Percentiles rank a stretch among this genome's conserved stretches.
Conservation (phyloP, 2,888 invertebrate genomes). For the Hermaeophaga mercurialis region DNA sequence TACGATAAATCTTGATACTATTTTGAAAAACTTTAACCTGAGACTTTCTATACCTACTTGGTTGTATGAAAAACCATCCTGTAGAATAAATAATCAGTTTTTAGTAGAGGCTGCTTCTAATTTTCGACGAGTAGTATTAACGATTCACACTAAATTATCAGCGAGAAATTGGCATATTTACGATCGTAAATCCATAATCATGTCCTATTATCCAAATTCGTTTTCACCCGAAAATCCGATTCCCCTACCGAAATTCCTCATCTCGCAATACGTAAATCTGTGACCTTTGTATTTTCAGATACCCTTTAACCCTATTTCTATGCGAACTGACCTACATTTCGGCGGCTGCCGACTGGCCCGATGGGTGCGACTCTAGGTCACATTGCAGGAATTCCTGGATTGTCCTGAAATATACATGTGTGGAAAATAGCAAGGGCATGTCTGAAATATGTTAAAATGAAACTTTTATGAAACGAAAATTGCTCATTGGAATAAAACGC, state of each 20-base stretch:
- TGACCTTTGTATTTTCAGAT: constrained; percentile 7
- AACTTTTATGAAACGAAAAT: background rate
- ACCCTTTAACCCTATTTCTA: constrained; percentile 15
- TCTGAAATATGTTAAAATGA: background rate
- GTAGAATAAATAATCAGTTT: too few species aligned
- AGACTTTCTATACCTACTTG: background rate
- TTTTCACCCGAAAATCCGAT: too few species aligned
- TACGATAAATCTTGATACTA: too few species aligned
- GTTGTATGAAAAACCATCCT: too few species aligned
- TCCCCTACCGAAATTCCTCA: too few species aligned
- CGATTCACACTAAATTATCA: too few species aligned
- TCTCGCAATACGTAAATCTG: background rate
- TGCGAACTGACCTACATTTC: constrained; percentile 18
- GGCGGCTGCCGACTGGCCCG: background rate
- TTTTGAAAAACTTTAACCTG: background rate
- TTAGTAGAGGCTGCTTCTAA: too few species aligned
- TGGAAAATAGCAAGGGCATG: background rate
- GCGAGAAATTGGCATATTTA: too few species aligned
- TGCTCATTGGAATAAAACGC: background rate
- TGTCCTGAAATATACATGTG: background rate
- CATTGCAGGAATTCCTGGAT: background rate
- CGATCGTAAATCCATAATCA: too few species aligned
- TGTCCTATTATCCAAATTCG: too few species aligned
- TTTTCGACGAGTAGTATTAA: too few species aligned
- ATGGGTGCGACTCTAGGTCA: background rate